Evolutionary conservation across 1,140 invertebrate species (phyloP), one percentile per base, ranked within the genome.

Genomic region (Drosophila aff.): DNA sequence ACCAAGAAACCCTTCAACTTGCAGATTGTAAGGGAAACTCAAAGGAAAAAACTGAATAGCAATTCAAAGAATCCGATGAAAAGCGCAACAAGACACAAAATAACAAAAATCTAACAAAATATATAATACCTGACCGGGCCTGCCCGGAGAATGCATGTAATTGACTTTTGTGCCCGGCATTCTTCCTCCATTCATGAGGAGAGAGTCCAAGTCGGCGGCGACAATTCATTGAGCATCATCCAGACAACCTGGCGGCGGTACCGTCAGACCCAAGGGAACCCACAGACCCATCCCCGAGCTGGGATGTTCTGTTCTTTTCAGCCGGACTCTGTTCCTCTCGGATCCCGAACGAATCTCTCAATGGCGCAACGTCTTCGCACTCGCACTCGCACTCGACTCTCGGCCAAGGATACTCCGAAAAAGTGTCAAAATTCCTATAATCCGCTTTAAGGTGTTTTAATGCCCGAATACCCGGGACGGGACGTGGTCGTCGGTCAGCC

Each of bases 381-480:
- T 74, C 61, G 43, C 79, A 67, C 68, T 59, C 53, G 82, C 75
- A 66, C 71, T 75, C 65, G 47, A 60, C 43, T 60, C 59, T 52
- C 26, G 52, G 47, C 81, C 74, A 81, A 90, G 85, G 84, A 85
- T 90, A 89, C 71, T 66, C 78, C 85, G 84, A 87, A 90, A 90
- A 90, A 84, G 86, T 90, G 85, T 90, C 85, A 90, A 90, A 90
- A 90, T 85, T 90, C 85, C 66, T 82, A 84, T 90, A 90, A 90
- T 90, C 85, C 85, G 82, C 85, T 90, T 90, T 85, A 85, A 90
- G 85, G 85, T 89, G 85, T 89, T 89, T 89, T 89, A 89, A 89
- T 89, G 85, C 84, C 78, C 79, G 68, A 60, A 71, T 60, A 41
- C 76, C 69, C 60, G 62, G 59, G 63, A 28, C 79, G 50, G 41